Evolutionary conservation across 2,797 vertebrate genomes (phyloP).

Genomic region (Notolabrus celidotus): DNA sequence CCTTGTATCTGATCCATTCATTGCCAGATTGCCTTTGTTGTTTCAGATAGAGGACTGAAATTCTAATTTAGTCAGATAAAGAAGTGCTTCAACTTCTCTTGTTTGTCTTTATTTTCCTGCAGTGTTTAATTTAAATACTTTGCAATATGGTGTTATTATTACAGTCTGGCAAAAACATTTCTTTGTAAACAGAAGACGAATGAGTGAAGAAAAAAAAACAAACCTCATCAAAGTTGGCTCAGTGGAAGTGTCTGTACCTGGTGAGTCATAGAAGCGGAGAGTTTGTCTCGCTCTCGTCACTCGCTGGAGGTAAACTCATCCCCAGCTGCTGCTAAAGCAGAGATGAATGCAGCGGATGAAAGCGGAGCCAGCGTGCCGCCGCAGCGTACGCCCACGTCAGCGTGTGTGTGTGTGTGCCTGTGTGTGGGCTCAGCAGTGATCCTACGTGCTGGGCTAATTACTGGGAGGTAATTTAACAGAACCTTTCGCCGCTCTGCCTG

Average conservation of each 20-base stretch:
- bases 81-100: neutral
- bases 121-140: constrained; percentile 5
- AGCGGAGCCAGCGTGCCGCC: constrained; percentile 47
- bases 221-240: constrained; percentile 32
- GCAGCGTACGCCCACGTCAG: constrained; percentile 24
- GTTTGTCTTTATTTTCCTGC: neutral
- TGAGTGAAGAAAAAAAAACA: constrained; percentile 10
- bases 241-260: constrained; percentile 35
- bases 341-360: constrained; percentile 63
- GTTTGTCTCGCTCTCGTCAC: constrained; percentile 28
- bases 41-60: neutral
- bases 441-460: constrained; percentile 75
- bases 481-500: constrained; percentile 79
- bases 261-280: constrained; percentile 49
- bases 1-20: neutral
- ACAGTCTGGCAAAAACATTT: constrained; percentile 3
- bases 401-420: constrained; percentile 5
- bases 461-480: constrained; percentile 80
- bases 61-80: neutral
- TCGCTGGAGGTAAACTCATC: constrained; percentile 15
- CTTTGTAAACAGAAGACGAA: constrained; percentile 30
- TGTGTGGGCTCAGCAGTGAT: constrained; percentile 41
- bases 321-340: constrained; percentile 41
- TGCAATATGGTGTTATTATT: neutral
- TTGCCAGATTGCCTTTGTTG: neutral